Conservation (phyloP, 2,113 vertebrate genomes). For the Prunella fulvescens region DNA sequence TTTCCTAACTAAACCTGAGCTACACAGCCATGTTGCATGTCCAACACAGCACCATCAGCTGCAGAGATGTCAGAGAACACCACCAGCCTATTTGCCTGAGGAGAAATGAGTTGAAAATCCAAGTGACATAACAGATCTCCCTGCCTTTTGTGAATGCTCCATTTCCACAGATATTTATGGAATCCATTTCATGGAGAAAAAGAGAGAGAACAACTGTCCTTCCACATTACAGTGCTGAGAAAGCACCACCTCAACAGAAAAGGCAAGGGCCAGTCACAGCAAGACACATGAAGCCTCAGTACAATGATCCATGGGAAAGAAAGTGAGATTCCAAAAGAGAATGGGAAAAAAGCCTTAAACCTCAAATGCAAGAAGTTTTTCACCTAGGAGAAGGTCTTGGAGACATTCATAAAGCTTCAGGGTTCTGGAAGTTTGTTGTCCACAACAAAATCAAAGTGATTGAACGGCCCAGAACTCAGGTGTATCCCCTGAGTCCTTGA, state of each 20-base stretch:
- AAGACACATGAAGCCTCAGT: background rate
- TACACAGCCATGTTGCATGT: background rate
- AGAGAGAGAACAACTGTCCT: background rate
- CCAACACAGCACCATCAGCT: background rate
- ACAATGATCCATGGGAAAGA: background rate
- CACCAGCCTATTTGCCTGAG: background rate
- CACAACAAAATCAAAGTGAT: background rate
- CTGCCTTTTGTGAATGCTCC: background rate
- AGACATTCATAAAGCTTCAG: background rate
- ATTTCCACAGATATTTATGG: background rate
- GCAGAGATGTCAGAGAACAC: background rate
- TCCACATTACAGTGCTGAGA: background rate
- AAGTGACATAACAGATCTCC: background rate
- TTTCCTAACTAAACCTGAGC: background rate
- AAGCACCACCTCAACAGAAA: background rate
- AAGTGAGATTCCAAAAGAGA: background rate
- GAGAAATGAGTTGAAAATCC: background rate
- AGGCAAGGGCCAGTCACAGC: background rate
- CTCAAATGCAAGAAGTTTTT: background rate
- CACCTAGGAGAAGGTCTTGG: background rate
- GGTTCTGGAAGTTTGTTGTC: background rate
- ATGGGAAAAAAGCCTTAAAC: background rate
- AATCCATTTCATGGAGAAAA: background rate
- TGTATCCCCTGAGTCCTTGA: background rate
- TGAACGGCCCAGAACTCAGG: background rate